Evolutionary conservation across 1,140 invertebrate genomes (phyloP), one percentile per base, ranked within the genome.

Genomic region (Belonocnema kinseyi): DNA sequence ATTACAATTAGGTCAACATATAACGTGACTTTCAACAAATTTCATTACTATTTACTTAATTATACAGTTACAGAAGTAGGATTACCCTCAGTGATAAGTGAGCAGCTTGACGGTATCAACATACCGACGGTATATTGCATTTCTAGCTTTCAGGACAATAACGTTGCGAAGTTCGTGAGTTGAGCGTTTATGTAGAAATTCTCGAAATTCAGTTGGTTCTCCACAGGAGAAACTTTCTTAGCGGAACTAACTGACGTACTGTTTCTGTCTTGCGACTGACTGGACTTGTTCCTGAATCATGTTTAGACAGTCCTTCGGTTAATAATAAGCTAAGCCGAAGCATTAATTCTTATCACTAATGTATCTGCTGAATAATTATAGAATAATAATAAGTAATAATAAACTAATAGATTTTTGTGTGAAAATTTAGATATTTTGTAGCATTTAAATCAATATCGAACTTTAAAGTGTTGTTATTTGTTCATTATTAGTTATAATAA

Each of bases 251-350:
- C 11, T 7, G 21, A 66, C 46, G 61, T 40, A 66, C 61, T 66
- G 61, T 66, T 66, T n/a, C 61, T 66, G 61, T 46, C 61, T 66
- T 5, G 61, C 26, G 26, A 33, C 61, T 66, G 61, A 66, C 61
- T 66, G 14, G n/a, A 66, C 40, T 66, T 33, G 14, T 66, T 66
- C 26, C 40, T 7, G 13, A 66, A 66, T 8, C 11, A 46, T 46
- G 40, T 7, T 46, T 2, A 10, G 1, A 66, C 13, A 11, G 3
- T n/a, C 14, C 21, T 40, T 66, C 61, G 10, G 16, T 14, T 40
- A 66, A 66, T 33, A 66, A 66, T 66, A 66, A 40, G 26, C 26
- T 13, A 26, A 66, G 16, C 61, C 46, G 61, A n/a, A 6, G n/a
- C 33, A 40, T 46, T 11, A 11, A 10, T 26, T 66, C 33, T 3